These are phyloP conservation scores for Trachelus troglodyta DNA, from an alignment of 2,888 invertebrate genomes.

Conservation along the genomic window DNA sequence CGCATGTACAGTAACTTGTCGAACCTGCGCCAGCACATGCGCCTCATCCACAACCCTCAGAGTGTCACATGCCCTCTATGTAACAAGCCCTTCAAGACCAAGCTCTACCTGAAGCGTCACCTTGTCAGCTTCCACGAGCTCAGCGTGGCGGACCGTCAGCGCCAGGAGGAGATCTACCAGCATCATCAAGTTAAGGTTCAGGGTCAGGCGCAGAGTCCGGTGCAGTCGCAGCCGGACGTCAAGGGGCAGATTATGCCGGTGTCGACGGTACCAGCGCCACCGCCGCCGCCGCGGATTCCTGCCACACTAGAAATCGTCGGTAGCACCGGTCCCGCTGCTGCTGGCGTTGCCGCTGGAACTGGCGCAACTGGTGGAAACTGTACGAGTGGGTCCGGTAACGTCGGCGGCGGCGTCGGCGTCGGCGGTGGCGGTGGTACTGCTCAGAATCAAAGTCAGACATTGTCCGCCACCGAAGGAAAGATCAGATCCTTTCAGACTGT, in stretches of 20 bases:
- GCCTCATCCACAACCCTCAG: conserved; percentile 75
- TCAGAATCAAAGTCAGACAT: neutral
- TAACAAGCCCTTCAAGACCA: conserved; percentile 74
- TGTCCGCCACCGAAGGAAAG: conserved; percentile 38
- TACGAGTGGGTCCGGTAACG: neutral
- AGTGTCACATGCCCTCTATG: conserved; percentile 73
- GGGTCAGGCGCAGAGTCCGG: conserved; percentile 35
- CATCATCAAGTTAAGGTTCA: conserved; percentile 58
- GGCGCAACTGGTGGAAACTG: neutral
- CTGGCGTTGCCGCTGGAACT: neutral
- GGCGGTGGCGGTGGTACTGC: neutral
- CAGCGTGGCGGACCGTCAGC: conserved; percentile 60
- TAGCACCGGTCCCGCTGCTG: neutral
- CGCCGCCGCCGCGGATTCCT: neutral
- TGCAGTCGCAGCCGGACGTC: conserved; percentile 29
- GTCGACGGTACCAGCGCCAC: conserved; percentile 14
- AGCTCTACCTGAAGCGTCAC: conserved; percentile 73
- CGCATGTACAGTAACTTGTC: conserved; percentile 75
- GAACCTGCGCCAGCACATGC: conserved; percentile 75
- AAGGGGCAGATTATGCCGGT: conserved; percentile 34
- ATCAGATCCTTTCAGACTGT: conserved; percentile 52
- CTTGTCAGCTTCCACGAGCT: conserved; percentile 71
- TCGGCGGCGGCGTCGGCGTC: conserved; percentile 16
- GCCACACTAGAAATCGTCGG: neutral
- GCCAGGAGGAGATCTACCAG: conserved; percentile 64